A percentile compares a stretch with the other conserved stretches of the same genome.
Conservation (phyloP, 2,113 vertebrate species). For the Brachyhypopomus gauderio region DNA sequence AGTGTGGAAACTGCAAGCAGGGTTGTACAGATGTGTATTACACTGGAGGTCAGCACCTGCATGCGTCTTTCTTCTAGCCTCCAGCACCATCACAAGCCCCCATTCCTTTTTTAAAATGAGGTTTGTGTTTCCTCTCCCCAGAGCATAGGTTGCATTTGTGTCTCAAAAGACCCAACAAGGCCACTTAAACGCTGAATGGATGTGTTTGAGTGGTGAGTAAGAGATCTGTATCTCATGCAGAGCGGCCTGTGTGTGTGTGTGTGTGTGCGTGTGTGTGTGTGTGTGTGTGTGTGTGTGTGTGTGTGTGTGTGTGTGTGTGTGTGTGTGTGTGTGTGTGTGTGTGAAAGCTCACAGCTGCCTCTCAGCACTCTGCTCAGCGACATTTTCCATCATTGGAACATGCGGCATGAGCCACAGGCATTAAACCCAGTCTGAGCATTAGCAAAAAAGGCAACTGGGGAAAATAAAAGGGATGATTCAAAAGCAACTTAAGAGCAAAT, state of each 20-base stretch:
- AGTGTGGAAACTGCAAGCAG: slow-evolving; percentile 71
- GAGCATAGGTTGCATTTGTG: slow-evolving; percentile 68
- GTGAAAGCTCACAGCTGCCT: slow-evolving; percentile 53
- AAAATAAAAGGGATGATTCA: background rate
- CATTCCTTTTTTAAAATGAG: slow-evolving; percentile 34
- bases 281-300: no score
- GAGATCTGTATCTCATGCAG: slow-evolving; percentile 65
- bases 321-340: slow-evolving; percentile 57
- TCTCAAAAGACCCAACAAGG: slow-evolving; percentile 61
- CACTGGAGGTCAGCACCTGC: slow-evolving; percentile 75
- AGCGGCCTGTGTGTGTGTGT: slow-evolving; percentile 18
- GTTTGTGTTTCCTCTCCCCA: slow-evolving; percentile 27
- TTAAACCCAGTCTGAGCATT: background rate
- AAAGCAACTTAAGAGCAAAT: background rate
- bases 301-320: no score
- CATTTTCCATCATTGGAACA: slow-evolving; percentile 35
- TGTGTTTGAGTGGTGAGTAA: slow-evolving; percentile 68
- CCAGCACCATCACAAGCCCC: slow-evolving; percentile 36
- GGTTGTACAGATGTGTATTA: slow-evolving; percentile 72
- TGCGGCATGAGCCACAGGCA: background rate
- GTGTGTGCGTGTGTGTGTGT: no score
- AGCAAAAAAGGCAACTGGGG: background rate
- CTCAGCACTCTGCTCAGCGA: slow-evolving; percentile 30
- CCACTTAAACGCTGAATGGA: slow-evolving; percentile 59
- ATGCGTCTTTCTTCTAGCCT: slow-evolving; percentile 54